phyloP scores from a whole-genome alignment of 2,113 vertebrate species.

The Zosterops hypoxanthus region DNA sequence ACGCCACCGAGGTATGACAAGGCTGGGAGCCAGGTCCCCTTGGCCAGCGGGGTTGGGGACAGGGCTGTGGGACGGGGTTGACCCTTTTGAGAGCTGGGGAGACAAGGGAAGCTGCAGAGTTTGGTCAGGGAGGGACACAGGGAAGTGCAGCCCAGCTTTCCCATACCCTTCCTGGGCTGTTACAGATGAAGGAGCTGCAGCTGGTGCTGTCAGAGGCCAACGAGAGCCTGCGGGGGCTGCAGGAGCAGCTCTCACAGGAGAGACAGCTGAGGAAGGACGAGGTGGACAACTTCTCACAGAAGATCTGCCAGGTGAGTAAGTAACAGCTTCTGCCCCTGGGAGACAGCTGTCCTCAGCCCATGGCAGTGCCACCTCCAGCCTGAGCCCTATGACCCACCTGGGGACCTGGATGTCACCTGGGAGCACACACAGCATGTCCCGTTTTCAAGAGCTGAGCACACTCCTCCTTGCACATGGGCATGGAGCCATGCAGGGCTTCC shows the following conservation, averaged over 20 bases:
- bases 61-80: neutral
- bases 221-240: conserved; percentile 77
- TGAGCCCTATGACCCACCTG: fast-evolving
- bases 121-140: fast-evolving
- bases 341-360: neutral
- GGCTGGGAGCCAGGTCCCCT: neutral
- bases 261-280: conserved; percentile 82
- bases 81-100: neutral
- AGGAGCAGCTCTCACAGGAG: conserved; percentile 85
- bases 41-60: fast-evolving
- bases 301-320: conserved; percentile 84
- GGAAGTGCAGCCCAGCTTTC: neutral
- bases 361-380: neutral
- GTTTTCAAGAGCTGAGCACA: neutral
- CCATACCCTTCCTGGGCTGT: neutral
- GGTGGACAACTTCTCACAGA: conserved; percentile 78
- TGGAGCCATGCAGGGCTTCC: neutral
- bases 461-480: fast-evolving
- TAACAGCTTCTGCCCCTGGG: neutral
- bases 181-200: conserved; percentile 83
- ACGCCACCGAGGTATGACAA: conserved; percentile 76
- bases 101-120: neutral
- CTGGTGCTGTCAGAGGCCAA: conserved; percentile 80
- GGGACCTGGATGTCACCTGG: neutral
- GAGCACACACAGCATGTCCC: neutral